phyloP scores from a whole-genome alignment of 2,888 invertebrate species.

The Onchidella celtica region DNA sequence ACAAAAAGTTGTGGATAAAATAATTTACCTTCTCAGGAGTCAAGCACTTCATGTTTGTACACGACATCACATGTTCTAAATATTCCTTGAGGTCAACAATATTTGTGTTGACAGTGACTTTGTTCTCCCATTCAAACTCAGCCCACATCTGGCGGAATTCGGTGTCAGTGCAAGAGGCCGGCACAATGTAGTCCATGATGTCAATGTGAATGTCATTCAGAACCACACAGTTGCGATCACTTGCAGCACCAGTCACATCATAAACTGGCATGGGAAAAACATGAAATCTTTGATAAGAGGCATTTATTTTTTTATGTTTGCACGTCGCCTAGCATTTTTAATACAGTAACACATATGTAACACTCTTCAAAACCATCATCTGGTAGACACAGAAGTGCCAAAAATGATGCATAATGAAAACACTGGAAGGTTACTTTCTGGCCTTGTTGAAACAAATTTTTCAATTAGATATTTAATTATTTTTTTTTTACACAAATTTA shows the following conservation, averaged over 20 bases:
- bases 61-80: constrained; percentile 92
- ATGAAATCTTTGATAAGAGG: too few species aligned
- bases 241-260: constrained; percentile 94
- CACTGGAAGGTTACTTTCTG: too few species aligned
- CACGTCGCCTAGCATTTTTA: too few species aligned
- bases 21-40: constrained; percentile 93
- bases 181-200: constrained; percentile 94
- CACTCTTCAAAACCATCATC: too few species aligned
- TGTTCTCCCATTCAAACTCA: constrained; percentile 99
- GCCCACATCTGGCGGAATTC: constrained; percentile 99
- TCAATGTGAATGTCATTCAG: constrained; percentile 99
- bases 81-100: constrained; percentile 96
- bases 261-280: constrained; percentile 86
- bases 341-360: too few species aligned
- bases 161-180: constrained; percentile 94
- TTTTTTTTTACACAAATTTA: too few species aligned
- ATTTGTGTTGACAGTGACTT: constrained; percentile 94
- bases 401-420: too few species aligned
- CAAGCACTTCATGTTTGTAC: constrained; percentile 99
- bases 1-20: neutral
- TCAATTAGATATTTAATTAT: too few species aligned
- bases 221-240: constrained; percentile 97
- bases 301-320: too few species aligned
- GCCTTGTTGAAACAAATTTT: too few species aligned
- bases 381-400: too few species aligned